These are phyloP conservation scores for Zosterops lateralis DNA, from an alignment of 2,113 vertebrate genomes.

Conservation along the genomic window DNA sequence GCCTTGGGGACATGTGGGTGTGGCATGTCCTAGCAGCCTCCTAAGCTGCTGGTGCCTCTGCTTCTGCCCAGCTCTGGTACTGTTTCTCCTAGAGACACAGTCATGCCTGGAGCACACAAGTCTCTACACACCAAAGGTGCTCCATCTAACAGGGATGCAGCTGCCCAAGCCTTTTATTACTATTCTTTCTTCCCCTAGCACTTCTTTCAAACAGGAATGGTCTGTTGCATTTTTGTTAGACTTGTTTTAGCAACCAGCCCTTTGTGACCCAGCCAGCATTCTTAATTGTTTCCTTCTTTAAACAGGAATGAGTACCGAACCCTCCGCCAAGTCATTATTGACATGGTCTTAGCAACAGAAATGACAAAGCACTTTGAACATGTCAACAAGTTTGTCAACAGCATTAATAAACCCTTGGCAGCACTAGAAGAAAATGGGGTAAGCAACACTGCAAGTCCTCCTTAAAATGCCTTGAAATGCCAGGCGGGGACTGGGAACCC, in stretches of 20 bases:
- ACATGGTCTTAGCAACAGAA: slow-evolving; percentile 98
- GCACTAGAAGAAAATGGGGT: slow-evolving; percentile 89
- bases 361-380: slow-evolving; percentile 99
- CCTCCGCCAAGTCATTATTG: slow-evolving; percentile 91
- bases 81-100: not conserved
- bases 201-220: not conserved
- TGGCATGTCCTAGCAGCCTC: not conserved
- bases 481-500: not conserved
- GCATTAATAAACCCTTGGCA: slow-evolving; percentile 94
- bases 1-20: accelerated
- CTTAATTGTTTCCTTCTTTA: slow-evolving; percentile 47
- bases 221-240: not conserved
- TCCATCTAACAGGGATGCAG: not conserved
- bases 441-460: slow-evolving; percentile 56
- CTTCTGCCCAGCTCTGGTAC: not conserved
- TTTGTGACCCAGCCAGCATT: slow-evolving; percentile 1
- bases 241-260: slow-evolving; percentile 21
- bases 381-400: slow-evolving; percentile 98
- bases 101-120: not conserved
- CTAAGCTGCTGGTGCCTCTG: not conserved
- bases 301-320: slow-evolving; percentile 93
- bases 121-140: not conserved
- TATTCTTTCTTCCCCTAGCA: not conserved
- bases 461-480: not conserved
- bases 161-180: not conserved